Base-by-base conservation (phyloP, 2,888 invertebrate genomes). In the Malachius bipustulatus region DNA sequence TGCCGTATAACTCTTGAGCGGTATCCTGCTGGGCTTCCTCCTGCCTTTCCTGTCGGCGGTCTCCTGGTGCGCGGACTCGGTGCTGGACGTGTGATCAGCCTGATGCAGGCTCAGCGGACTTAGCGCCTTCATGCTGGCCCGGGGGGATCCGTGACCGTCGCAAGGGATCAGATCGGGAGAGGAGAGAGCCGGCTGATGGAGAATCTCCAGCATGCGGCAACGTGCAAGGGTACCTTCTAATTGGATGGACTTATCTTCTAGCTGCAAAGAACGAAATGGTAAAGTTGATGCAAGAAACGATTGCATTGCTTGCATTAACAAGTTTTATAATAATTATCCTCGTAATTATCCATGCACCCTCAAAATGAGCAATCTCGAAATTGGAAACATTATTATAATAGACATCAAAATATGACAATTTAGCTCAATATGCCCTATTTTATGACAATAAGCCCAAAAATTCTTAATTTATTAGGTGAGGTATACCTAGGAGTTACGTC, bases 181-280 rank as follows among this genome's bases (percentile, higher is more conserved):
- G 6, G 41, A 36, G 32, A 38, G 43, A 31, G 48, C 46, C 1
- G 56, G 50, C 43, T 51, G 57, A 38, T 60, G 62, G 30, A 57
- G 55, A 43, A 73, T 66, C 54, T 83, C 83, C 42, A 83, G 62
- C 43, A 82, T 72, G n/a, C 84, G 71, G 37, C 83, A 70, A 38
- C 77, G 73, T 1, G 84, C 84, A 43, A 75, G 69, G 10, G 84
- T 82, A n/a, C 84, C 83, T 60, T 85, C 85, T 50, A 85, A 54
- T 57, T 87, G 83, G 49, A 85, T 83, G 52, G 75, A 81, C 56
- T 79, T 77, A 60, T 87, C 84, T 60, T 83, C 83, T 49, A 87
- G 63, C 83, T 87, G 66, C 10, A 59, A 60, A 45, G 36, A 41
- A 29, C 34, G 35, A 30, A 34, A 32, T 10, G 24, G 10, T 26